phyloP scores from a whole-genome alignment of 2,888 invertebrate genomes.

The Troides aeacus region DNA sequence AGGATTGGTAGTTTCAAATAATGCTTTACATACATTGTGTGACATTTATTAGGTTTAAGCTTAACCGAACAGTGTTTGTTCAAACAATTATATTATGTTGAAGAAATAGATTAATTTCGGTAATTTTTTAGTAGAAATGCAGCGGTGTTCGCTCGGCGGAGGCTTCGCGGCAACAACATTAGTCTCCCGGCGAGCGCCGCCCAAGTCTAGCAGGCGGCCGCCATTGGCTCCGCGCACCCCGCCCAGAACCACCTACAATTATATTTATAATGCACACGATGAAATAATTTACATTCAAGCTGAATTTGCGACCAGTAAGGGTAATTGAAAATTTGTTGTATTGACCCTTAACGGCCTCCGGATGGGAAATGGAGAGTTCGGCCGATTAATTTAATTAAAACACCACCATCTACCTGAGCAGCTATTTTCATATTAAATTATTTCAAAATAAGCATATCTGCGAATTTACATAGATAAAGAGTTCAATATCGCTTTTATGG shows the following conservation, averaged over 20 bases:
- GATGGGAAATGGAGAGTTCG: slow-evolving; percentile 37
- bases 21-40: no score
- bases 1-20: neutral
- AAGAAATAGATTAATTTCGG: no score
- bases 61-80: no score
- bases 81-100: no score
- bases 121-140: neutral
- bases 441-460: slow-evolving; percentile 1
- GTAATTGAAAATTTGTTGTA: slow-evolving; percentile 81
- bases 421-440: slow-evolving; percentile 12
- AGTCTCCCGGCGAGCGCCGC: slow-evolving; percentile 69
- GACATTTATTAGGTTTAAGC: no score
- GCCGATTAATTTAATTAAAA: slow-evolving; percentile 53
- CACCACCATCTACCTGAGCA: slow-evolving; percentile 29
- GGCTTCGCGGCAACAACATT: slow-evolving; percentile 76
- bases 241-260: slow-evolving; percentile 76
- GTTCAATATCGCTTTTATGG: neutral
- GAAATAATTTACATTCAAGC: slow-evolving; percentile 80
- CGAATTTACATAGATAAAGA: slow-evolving; percentile 7
- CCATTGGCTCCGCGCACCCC: slow-evolving; percentile 63
- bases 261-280: slow-evolving; percentile 78
- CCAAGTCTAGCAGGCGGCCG: slow-evolving; percentile 52
- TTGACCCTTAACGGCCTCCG: slow-evolving; percentile 67
- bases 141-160: slow-evolving; percentile 57
- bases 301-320: slow-evolving; percentile 77